Evolutionary conservation across 53 echinoderm and acorn worm genomes (phyloP), one percentile per base, ranked within the genome.

Genomic region (Echinometra lucunter): DNA sequence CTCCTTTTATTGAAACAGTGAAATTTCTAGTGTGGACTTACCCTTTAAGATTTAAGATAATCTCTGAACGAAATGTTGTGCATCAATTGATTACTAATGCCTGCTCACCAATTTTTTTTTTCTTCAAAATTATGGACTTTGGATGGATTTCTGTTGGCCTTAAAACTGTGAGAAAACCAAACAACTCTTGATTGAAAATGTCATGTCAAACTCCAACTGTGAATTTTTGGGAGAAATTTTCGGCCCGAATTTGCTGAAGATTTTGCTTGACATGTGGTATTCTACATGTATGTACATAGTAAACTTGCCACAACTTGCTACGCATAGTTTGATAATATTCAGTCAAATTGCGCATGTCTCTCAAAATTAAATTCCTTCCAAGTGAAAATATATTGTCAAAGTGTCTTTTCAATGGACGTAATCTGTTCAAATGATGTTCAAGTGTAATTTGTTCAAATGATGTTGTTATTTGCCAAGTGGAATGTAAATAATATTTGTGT

Each of bases 221-320:
- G 32, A 11, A 49, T 19, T 12, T 44, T 21, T n/a, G 34, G 85
- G 37, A 47, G 85, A 5, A 27, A 7, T 85, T n/a, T 83, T 45
- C 11, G 49, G 27, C 30, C 30, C 49, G 28, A 18, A 47, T 47
- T 85, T 47, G 34, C 13, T 11, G 85, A 85, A 28, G n/a, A 28
- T 15, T 85, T 17, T 85, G 28, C 23, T 49, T 30, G 49, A 19
- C 30, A 47, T 49, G 45, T 85, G 34, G 13, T 85, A 47, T 47
- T 47, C 30, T 42, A 23, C 23, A 40, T 75, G 78, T 85, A n/a
- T 49, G 19, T 85, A 47, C 23, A 81, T 81, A 42, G 9, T 80
- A 44, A 81, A 45, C 85, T 53, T 85, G 85, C 85, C 85, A 28
- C 49, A 49, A 47, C 85, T 85, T 85, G 85, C 85, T 85, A 85